Base-by-base conservation (phyloP, 2,888 invertebrate species). In the Stenoptilia bipunctidactyla region DNA sequence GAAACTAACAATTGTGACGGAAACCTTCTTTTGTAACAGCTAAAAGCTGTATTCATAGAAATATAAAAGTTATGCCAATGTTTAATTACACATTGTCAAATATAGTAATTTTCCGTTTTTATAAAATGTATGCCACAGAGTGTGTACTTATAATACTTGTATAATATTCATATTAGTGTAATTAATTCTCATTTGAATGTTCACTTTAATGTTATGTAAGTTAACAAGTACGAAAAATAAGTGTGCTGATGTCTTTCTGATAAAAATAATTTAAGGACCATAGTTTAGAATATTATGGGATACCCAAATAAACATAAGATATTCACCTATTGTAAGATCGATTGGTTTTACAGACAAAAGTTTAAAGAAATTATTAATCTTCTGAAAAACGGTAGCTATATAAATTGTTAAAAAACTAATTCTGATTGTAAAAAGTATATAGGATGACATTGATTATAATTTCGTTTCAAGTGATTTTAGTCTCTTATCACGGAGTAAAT, bases 401-500 rank as follows among this genome's bases (percentile, higher is more conserved):
- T 30, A 12, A 30, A 30, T n/a, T 30, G 30, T 30, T 30, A 10
- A 30, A 30, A n/a, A 30, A 10, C 30, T 30, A 20, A 20, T 20
- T 20, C 20, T 3, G 30, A 30, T 30, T 30, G 9, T n/a, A 9
- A 30, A 30, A 30, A 12, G 2, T n/a, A 30, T 30, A 30, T 30
- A 30, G 30, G 8, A 30, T 30, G 30, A 30, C 4, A 8, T 2
- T 30, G 3, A 10, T 3, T 30, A 3, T 30, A 30, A n/a, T 8
- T 30, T 30, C 30, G 30, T 30, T 53, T 61, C 59, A 58, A 53
- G 52, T 58, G 30, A 12, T 12, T 30, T 30, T 57, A 60, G 59
- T 61, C 66, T 58, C 60, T 61, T 68, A 61, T 60, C 73, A 68
- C 77, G 75, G 79, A 79, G 72, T 70, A 69, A 66, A 55, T 12